Conservation (phyloP, 2,797 vertebrate species). For the Cheirogaleus major region DNA sequence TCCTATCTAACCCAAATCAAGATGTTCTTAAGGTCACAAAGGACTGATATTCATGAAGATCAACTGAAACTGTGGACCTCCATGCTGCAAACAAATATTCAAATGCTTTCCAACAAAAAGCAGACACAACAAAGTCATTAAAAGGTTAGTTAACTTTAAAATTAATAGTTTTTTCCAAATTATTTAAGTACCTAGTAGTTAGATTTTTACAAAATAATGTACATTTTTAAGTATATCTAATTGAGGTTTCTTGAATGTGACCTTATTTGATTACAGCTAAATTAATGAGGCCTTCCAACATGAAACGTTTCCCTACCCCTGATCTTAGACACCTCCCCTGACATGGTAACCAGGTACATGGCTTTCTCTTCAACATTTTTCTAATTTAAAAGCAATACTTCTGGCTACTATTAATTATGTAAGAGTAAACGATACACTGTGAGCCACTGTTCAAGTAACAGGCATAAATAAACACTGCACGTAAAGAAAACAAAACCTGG, state of each 20-base stretch:
- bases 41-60: no score
- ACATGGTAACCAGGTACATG: neutral
- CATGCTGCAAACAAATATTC: neutral
- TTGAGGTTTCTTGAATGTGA: neutral
- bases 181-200: neutral
- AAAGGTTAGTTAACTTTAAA: neutral
- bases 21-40: no score
- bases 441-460: neutral
- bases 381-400: neutral
- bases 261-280: neutral
- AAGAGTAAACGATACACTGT: neutral
- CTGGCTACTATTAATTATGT: neutral
- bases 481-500: neutral
- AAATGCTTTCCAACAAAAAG: neutral
- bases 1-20: no score
- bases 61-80: neutral
- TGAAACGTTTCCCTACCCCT: neutral
- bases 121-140: neutral
- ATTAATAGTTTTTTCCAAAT: neutral
- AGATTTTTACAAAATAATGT: neutral
- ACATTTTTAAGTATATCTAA: neutral
- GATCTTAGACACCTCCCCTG: neutral
- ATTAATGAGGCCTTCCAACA: neutral
- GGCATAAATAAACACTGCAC: neutral
- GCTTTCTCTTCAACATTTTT: neutral